Evolutionary conservation across 64 coral and sea anemone genomes (phyloP).

Genomic region (Dendronephthya gigantea): DNA sequence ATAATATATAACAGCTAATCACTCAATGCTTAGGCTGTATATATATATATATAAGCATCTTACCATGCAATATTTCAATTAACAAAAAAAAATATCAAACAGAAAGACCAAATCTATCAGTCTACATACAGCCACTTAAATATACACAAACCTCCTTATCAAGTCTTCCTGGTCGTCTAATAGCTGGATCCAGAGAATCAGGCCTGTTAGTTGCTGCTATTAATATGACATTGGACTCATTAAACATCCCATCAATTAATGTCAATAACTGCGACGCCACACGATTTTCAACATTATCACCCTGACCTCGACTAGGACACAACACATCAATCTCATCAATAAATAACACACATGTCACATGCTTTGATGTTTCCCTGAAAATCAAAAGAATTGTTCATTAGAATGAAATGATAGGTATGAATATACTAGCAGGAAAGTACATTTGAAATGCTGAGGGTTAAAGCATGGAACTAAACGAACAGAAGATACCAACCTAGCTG

Average conservation of each 20-base stretch:
- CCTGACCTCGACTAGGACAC: constrained; percentile 73
- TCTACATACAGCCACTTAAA: no score
- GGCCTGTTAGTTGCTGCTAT: constrained; percentile 97
- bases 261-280: constrained; percentile 87
- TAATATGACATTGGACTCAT: constrained; percentile 48
- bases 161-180: constrained; percentile 90
- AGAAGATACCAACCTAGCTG: constrained; percentile 61
- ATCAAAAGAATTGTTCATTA: neutral
- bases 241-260: constrained; percentile 74
- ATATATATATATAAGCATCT: no score
- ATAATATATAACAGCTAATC: no score
- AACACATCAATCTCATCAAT: constrained; percentile 97
- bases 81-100: no score
- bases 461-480: no score
- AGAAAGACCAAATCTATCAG: no score
- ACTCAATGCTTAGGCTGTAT: no score
- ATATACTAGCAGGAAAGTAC: no score
- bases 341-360: constrained; percentile 69
- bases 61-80: neutral
- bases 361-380: constrained; percentile 57
- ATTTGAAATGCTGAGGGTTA: no score
- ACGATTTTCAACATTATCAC: constrained; percentile 70
- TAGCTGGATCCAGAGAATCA: constrained; percentile 84
- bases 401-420: neutral
- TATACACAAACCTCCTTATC: constrained; percentile 70